phyloP scores from a whole-genome alignment of 2,113 vertebrate genomes.

The Mormoops blainvillei region DNA sequence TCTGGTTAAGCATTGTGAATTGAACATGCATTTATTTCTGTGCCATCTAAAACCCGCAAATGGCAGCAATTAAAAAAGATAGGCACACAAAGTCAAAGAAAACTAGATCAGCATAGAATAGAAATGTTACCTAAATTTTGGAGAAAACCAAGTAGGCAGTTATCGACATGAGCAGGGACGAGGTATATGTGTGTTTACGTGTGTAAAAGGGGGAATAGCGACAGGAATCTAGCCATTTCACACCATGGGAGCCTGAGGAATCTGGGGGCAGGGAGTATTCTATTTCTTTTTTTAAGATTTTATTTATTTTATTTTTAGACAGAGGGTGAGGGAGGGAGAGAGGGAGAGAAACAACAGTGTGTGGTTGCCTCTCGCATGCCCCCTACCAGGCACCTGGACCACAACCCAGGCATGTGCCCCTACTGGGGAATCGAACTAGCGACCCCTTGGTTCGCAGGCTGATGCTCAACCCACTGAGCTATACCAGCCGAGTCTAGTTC shows the following conservation, averaged over 20 bases:
- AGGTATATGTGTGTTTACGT: neutral
- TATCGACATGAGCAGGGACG: neutral
- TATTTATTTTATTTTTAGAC: too few relatives aligned
- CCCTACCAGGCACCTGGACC: too few relatives aligned
- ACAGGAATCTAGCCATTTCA: neutral
- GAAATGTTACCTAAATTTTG: neutral
- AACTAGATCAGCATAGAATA: neutral
- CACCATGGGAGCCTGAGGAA: neutral
- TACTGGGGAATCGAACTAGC: too few relatives aligned
- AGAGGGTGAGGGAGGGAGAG: too few relatives aligned
- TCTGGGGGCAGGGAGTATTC: neutral
- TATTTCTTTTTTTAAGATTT: too few relatives aligned
- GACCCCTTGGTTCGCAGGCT: too few relatives aligned
- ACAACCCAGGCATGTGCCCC: too few relatives aligned
- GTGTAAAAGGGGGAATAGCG: neutral
- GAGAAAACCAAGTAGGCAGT: neutral
- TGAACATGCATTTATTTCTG: neutral
- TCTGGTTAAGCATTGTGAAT: neutral
- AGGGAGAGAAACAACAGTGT: too few relatives aligned
- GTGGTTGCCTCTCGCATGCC: too few relatives aligned
- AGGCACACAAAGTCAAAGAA: neutral
- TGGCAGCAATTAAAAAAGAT: neutral
- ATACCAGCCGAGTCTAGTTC: too few relatives aligned
- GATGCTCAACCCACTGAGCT: too few relatives aligned
- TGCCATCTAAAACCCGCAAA: neutral